phyloP scores from a whole-genome alignment of 2,113 vertebrate species.

The Rhinoptilus africanus region DNA sequence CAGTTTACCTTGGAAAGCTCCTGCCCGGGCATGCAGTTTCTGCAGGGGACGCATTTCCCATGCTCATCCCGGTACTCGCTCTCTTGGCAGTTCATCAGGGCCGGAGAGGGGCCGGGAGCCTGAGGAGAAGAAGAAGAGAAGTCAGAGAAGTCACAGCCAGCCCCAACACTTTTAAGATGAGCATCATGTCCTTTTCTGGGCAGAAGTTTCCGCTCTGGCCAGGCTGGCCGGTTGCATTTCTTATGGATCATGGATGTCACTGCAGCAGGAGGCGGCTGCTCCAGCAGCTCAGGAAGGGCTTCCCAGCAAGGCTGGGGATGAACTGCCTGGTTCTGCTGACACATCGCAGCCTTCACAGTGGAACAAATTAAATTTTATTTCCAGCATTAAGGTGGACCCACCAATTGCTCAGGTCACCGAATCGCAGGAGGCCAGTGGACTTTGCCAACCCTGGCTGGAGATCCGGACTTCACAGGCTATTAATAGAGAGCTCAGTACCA shows the following conservation, averaged over 20 bases:
- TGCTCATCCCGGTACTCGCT: slow-evolving; percentile 71
- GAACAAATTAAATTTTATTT: neutral
- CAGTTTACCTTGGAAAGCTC: slow-evolving; percentile 81
- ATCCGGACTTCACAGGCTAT: neutral
- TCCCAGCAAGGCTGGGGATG: neutral
- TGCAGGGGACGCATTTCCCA: slow-evolving; percentile 73
- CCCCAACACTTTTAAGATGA: neutral
- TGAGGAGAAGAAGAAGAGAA: neutral
- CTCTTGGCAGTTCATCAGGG: slow-evolving; percentile 66
- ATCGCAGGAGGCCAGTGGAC: neutral
- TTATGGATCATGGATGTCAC: neutral
- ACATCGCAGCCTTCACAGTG: neutral
- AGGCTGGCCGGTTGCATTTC: neutral
- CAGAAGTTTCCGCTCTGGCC: neutral
- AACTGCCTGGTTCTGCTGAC: neutral
- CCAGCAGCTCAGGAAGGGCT: neutral
- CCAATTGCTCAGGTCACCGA: neutral
- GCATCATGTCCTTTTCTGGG: neutral
- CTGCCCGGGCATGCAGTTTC: slow-evolving; percentile 76
- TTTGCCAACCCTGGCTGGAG: neutral
- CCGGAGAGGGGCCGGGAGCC: neutral
- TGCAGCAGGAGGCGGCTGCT: neutral
- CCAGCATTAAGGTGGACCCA: neutral
- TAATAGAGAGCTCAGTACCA: neutral
- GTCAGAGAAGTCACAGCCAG: neutral